phyloP scores from a whole-genome alignment of 2,888 invertebrate genomes.

The Teleiodes luculella region DNA sequence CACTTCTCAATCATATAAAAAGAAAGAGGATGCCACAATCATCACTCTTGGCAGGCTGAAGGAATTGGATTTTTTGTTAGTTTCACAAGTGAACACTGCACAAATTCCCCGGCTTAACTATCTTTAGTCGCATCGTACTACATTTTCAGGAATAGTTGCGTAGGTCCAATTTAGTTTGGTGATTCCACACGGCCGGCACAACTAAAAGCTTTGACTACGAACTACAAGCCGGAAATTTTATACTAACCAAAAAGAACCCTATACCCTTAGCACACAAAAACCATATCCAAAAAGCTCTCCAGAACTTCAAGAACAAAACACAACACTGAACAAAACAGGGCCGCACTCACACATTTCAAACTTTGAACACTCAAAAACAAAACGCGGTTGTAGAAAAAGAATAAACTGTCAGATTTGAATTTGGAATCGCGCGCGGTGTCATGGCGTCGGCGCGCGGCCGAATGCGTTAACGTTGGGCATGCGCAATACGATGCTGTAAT shows the following conservation, averaged over 20 bases:
- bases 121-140: no score
- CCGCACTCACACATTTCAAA: slow-evolving; percentile 34
- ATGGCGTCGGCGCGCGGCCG: slow-evolving; percentile 42
- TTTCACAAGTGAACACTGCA: no score
- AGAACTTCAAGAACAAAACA: slow-evolving; percentile 1
- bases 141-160: no score
- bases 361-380: not conserved
- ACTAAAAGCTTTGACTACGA: no score
- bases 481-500: slow-evolving; percentile 43
- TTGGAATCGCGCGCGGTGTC: slow-evolving; percentile 31
- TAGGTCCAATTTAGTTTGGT: no score
- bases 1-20: no score
- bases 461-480: slow-evolving; percentile 47
- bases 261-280: not conserved
- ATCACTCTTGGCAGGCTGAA: no score
- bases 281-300: slow-evolving; percentile 6
- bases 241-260: not conserved
- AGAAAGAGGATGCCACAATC: no score
- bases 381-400: not conserved
- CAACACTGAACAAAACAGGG: slow-evolving; percentile 24
- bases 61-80: no score
- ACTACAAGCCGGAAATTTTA: no score
- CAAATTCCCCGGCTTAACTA: no score
- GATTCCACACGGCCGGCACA: no score
- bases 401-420: slow-evolving; percentile 23